These are phyloP conservation scores for Microcebus lehilahytsara DNA, from an alignment of 2,113 vertebrate genomes.

Conservation along the genomic window DNA sequence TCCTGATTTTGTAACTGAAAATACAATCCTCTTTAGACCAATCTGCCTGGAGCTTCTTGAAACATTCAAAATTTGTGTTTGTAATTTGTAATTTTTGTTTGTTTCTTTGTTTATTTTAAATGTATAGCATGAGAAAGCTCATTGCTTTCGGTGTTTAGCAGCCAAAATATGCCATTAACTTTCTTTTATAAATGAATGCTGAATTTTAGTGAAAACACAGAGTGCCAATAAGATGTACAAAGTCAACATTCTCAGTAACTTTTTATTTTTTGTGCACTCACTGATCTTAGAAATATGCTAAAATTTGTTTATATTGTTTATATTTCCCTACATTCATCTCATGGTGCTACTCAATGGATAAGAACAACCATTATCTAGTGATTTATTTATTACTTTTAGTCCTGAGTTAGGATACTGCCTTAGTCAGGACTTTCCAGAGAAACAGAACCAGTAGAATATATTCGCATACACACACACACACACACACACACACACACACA, in stretches of 20 bases:
- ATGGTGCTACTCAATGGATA: not conserved
- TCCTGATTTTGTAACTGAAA: not conserved
- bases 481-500: too few species aligned
- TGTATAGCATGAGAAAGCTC: not conserved
- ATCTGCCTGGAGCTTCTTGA: not conserved
- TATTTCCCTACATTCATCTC: too few species aligned
- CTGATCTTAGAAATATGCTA: not conserved
- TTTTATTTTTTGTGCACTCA: not conserved
- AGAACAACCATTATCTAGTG: not conserved
- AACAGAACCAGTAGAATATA: not conserved
- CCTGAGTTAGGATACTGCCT: not conserved
- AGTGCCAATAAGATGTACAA: not conserved
- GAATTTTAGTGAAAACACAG: not conserved
- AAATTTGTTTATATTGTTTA: not conserved
- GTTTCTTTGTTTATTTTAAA: not conserved
- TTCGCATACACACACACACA: too few species aligned
- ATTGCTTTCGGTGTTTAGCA: not conserved
- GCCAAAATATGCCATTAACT: not conserved
- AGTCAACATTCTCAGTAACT: not conserved
- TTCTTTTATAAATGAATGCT: not conserved
- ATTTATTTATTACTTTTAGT: not conserved
- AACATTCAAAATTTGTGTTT: not conserved
- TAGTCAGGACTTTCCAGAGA: not conserved
- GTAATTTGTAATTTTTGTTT: not conserved
- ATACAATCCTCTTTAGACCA: not conserved